Evolutionary conservation across 2,797 vertebrate genomes (phyloP).

Genomic region (Chelidonichthys spinosus): DNA sequence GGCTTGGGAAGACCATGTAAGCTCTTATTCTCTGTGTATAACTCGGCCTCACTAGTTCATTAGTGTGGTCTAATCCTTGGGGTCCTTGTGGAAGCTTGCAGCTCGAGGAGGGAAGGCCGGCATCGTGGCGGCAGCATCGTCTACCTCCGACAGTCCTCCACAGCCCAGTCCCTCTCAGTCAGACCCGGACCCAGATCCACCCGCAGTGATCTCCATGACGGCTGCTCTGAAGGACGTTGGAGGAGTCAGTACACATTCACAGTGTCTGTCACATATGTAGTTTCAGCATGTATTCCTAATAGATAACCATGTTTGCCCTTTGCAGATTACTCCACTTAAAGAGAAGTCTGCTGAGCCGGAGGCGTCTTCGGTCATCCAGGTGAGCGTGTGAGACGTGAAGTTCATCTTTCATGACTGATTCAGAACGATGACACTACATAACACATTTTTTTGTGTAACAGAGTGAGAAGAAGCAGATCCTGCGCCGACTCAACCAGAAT

Average conservation of each 20-base stretch:
- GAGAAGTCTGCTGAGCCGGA: slow-evolving; percentile 82
- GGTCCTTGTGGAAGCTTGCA: slow-evolving; percentile 81
- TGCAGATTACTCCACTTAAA: slow-evolving; percentile 75
- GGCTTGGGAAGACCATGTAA: slow-evolving; percentile 96
- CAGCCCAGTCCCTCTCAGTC: slow-evolving; percentile 62
- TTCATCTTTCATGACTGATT: not conserved
- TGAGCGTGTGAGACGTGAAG: slow-evolving; percentile 36
- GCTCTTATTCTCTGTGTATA: slow-evolving; percentile 21
- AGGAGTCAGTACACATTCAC: slow-evolving; percentile 85
- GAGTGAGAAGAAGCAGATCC: slow-evolving; percentile 93
- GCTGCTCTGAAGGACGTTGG: slow-evolving; percentile 95
- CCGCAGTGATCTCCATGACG: slow-evolving; percentile 91
- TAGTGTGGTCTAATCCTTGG: slow-evolving; percentile 8
- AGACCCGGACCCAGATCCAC: slow-evolving; percentile 74
- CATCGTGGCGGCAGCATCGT: slow-evolving; percentile 49
- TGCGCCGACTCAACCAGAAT: slow-evolving; percentile 93
- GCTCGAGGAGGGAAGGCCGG: slow-evolving; percentile 86
- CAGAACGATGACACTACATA: not conserved
- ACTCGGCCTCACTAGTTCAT: not conserved
- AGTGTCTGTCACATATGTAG: not conserved
- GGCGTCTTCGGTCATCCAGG: slow-evolving; percentile 71
- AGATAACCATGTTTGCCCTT: slow-evolving; percentile 30
- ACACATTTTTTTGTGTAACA: slow-evolving; percentile 66
- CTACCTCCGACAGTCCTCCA: slow-evolving; percentile 63
- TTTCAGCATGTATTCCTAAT: not conserved